Evolutionary conservation across 2,113 vertebrate genomes (phyloP).

Genomic region (Aegotheles bennettii): DNA sequence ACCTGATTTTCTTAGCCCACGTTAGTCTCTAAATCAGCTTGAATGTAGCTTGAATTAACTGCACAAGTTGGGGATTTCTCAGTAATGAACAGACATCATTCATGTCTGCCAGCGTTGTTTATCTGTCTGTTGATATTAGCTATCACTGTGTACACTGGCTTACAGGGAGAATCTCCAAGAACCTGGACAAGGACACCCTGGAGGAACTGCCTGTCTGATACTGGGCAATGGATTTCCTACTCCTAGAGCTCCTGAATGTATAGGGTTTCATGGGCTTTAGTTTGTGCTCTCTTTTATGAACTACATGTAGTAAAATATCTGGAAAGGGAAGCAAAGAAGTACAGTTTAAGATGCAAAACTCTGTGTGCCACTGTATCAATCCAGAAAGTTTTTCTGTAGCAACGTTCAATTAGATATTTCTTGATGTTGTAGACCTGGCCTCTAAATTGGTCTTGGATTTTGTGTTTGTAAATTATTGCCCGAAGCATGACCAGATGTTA

Average conservation of each 20-base stretch:
- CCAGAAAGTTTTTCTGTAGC: neutral
- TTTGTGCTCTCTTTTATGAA: neutral
- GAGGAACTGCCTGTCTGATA: neutral
- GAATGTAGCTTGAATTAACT: neutral
- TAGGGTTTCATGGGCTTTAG: neutral
- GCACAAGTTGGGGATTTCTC: neutral
- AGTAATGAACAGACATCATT: neutral
- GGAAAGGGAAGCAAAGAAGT: neutral
- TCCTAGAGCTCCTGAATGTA: neutral
- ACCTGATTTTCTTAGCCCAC: neutral
- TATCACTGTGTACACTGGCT: neutral
- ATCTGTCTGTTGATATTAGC: neutral
- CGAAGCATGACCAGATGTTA: neutral
- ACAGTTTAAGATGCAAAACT: neutral
- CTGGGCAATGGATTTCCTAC: neutral
- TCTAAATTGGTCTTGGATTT: neutral
- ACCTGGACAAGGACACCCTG: neutral
- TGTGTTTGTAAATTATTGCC: neutral
- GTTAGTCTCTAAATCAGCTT: neutral
- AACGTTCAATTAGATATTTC: neutral
- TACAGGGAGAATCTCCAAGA: neutral
- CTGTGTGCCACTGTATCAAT: accelerated
- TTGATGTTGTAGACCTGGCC: neutral
- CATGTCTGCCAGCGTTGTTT: neutral
- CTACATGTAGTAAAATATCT: neutral